These are phyloP conservation scores for Tetragnatha montana DNA, from an alignment of 2,888 invertebrate species.

Conservation along the genomic window DNA sequence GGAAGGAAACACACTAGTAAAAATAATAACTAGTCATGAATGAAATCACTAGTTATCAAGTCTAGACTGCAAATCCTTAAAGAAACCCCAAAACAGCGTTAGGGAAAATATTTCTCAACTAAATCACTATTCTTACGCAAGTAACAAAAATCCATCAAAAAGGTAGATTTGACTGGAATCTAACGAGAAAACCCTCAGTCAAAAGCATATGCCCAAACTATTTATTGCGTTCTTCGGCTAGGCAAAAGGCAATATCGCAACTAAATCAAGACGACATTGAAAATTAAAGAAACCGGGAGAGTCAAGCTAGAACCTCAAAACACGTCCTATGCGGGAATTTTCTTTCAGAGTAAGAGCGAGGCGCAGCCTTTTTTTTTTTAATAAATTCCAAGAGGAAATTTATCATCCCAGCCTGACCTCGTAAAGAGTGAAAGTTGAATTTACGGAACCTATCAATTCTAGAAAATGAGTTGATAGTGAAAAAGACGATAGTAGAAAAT, in stretches of 20 bases:
- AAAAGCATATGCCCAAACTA: too few relatives aligned
- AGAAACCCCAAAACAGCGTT: too few relatives aligned
- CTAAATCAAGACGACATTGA: not conserved
- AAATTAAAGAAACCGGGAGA: not conserved
- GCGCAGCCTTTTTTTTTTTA: not conserved
- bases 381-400: not conserved
- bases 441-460: constrained; percentile 1
- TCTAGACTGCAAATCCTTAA: too few relatives aligned
- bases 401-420: not conserved
- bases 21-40: too few relatives aligned
- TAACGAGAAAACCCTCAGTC: too few relatives aligned
- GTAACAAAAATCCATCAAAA: too few relatives aligned
- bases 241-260: not conserved
- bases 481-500: not conserved
- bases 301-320: not conserved
- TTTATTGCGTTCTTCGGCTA: not conserved
- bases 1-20: too few relatives aligned
- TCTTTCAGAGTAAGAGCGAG: not conserved
- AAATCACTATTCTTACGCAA: too few relatives aligned
- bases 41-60: too few relatives aligned
- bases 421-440: not conserved
- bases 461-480: constrained; percentile 1
- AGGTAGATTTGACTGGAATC: too few relatives aligned
- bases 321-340: not conserved
- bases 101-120: too few relatives aligned